Percentiles rank a stretch among this genome's conserved stretches.
Evolutionary conservation across 2,888 invertebrate genomes (phyloP).

Genomic region (Sinodicranocentrus sp.): DNA sequence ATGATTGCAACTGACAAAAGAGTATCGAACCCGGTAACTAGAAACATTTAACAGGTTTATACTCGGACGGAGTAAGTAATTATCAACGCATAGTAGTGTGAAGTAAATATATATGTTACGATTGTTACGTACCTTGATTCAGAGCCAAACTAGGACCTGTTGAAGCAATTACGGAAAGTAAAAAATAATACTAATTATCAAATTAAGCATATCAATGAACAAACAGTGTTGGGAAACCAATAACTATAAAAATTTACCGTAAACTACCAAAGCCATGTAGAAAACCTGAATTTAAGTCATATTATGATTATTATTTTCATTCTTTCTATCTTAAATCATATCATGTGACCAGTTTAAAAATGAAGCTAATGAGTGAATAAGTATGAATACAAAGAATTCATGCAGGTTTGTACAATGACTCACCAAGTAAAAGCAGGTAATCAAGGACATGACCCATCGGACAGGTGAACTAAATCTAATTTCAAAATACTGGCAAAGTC

Average conservation of each 20-base stretch:
- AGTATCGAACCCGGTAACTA: slow-evolving; percentile 85
- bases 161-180: not conserved
- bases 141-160: slow-evolving; percentile 81
- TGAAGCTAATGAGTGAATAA: no score
- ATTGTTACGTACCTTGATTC: slow-evolving; percentile 82
- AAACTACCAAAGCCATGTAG: slow-evolving; percentile 83
- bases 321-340: not conserved
- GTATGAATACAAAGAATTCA: no score
- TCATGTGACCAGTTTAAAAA: not conserved
- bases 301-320: not conserved
- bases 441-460: slow-evolving; percentile 78
- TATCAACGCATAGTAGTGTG: no score
- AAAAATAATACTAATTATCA: not conserved
- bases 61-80: not conserved
- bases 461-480: slow-evolving; percentile 58
- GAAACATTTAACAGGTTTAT: slow-evolving; percentile 76
- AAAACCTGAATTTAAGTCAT: slow-evolving; percentile 58
- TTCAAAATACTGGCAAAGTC: slow-evolving; percentile 64
- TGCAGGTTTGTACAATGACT: no score
- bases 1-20: slow-evolving; percentile 84
- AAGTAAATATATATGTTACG: no score
- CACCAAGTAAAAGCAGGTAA: slow-evolving; percentile 80
- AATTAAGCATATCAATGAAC: no score
- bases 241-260: slow-evolving; percentile 79
- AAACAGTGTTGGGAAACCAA: no score